A percentile compares a stretch with the other conserved stretches of the same genome.
These are phyloP conservation scores for Andrena chrysosceles DNA, from an alignment of 2,888 invertebrate genomes.

Conservation along the genomic window DNA sequence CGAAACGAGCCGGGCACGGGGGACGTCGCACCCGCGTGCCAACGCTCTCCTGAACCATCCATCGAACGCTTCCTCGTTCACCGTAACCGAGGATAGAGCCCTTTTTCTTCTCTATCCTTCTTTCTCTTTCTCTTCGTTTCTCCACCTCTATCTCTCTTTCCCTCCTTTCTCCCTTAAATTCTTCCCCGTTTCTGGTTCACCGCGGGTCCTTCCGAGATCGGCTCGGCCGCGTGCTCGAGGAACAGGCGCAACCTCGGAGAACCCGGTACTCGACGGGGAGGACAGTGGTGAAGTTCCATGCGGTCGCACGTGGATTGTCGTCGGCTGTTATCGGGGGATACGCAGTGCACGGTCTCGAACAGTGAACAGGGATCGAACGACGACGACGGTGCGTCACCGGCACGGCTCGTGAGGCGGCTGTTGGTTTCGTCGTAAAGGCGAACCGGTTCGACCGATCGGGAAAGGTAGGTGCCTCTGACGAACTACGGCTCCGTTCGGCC, in stretches of 20 bases:
- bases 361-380: constrained; percentile 44
- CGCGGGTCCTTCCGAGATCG: not conserved
- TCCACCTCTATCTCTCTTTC: too few species aligned
- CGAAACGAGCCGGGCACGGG: constrained; percentile 64
- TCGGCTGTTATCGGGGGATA: constrained; percentile 44
- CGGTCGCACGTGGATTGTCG: constrained; percentile 67
- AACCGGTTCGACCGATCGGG: constrained; percentile 70
- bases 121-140: not conserved
- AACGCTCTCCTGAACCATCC: constrained; percentile 66
- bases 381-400: constrained; percentile 59
- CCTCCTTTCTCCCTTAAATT: not conserved
- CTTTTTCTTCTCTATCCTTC: not conserved
- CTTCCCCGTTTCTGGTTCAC: not conserved
- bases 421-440: constrained; percentile 63
- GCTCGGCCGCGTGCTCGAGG: constrained; percentile 31
- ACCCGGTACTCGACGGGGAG: constrained; percentile 22
- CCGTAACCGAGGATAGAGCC: constrained; percentile 23
- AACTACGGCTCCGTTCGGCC: constrained; percentile 33
- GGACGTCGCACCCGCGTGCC: constrained; percentile 68
- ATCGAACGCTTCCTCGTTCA: constrained; percentile 45
- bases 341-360: constrained; percentile 50
- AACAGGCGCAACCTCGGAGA: constrained; percentile 3
- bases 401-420: constrained; percentile 49
- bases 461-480: constrained; percentile 67
- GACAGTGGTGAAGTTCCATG: constrained; percentile 58